These are phyloP conservation scores for Heliconius cydno DNA, from an alignment of 2,888 invertebrate genomes.

Conservation along the genomic window DNA sequence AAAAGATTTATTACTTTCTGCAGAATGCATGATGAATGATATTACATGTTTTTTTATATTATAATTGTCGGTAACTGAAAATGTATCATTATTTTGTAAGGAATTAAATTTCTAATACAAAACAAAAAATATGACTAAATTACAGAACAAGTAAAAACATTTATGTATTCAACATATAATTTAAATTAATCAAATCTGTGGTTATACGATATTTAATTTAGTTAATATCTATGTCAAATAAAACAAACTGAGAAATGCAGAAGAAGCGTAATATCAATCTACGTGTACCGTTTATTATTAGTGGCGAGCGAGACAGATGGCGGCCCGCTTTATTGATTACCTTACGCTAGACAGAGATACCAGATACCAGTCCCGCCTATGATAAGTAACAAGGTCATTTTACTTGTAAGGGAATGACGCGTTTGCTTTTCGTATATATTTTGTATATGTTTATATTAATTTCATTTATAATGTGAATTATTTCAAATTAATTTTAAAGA, in stretches of 20 bases:
- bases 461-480: slow-evolving; percentile 26
- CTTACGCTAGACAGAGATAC: slow-evolving; percentile 60
- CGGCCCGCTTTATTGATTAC: slow-evolving; percentile 64
- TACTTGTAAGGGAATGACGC: slow-evolving; percentile 54
- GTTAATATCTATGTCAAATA: slow-evolving; percentile 51
- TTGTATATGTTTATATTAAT: slow-evolving; percentile 24
- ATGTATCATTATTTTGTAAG: no score
- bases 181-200: slow-evolving; percentile 5
- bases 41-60: not conserved
- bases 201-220: not conserved
- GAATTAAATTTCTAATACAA: no score
- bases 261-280: slow-evolving; percentile 53
- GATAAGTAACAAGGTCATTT: slow-evolving; percentile 79
- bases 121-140: no score
- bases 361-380: slow-evolving; percentile 55
- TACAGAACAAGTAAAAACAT: not conserved
- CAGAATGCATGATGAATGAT: not conserved
- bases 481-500: not conserved
- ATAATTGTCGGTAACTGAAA: no score
- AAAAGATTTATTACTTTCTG: not conserved
- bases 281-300: slow-evolving; percentile 69
- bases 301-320: slow-evolving; percentile 63
- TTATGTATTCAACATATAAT: no score
- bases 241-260: slow-evolving; percentile 60
- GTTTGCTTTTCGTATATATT: slow-evolving; percentile 42